A percentile compares a stretch with the other conserved stretches of the same genome.
Evolutionary conservation across 1,140 invertebrate genomes (phyloP).

Genomic region (Parasteatoda tepidariorum): DNA sequence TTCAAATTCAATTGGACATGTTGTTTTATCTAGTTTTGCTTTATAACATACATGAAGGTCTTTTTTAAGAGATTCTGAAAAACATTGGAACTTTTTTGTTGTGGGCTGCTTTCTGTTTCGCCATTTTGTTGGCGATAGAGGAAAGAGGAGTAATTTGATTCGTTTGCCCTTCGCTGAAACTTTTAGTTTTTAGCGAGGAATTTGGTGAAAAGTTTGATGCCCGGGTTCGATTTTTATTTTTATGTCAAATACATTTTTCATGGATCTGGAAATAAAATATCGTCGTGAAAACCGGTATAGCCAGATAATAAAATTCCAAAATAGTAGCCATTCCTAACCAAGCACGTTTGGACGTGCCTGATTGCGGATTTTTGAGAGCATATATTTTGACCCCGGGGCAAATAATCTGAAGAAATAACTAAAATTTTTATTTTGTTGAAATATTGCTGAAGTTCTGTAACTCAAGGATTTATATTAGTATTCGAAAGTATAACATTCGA

Average conservation of each 20-base stretch:
- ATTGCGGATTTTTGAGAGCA: neutral
- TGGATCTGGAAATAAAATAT: neutral
- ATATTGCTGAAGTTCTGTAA: too few relatives aligned
- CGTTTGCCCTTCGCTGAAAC: neutral
- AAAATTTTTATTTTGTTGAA: too few relatives aligned
- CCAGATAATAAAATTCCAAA: neutral
- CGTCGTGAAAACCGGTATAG: neutral
- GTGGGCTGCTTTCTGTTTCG: neutral
- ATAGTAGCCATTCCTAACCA: neutral
- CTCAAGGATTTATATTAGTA: too few relatives aligned
- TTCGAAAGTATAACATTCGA: too few relatives aligned
- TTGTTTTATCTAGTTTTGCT: constrained; percentile 12
- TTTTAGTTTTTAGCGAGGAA: constrained; percentile 3
- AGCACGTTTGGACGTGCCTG: neutral
- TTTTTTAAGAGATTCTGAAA: constrained; percentile 38
- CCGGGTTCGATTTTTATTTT: too few relatives aligned
- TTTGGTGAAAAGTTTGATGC: neutral
- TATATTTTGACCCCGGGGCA: neutral
- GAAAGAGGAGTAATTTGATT: neutral
- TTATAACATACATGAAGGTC: constrained; percentile 4
- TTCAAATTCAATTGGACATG: constrained; percentile 43
- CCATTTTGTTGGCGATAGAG: constrained; percentile 10
- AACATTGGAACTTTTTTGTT: neutral
- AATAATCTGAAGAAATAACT: neutral
- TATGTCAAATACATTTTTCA: neutral